phyloP scores from a whole-genome alignment of 2,113 vertebrate genomes.

The Toxostoma redivivum region DNA sequence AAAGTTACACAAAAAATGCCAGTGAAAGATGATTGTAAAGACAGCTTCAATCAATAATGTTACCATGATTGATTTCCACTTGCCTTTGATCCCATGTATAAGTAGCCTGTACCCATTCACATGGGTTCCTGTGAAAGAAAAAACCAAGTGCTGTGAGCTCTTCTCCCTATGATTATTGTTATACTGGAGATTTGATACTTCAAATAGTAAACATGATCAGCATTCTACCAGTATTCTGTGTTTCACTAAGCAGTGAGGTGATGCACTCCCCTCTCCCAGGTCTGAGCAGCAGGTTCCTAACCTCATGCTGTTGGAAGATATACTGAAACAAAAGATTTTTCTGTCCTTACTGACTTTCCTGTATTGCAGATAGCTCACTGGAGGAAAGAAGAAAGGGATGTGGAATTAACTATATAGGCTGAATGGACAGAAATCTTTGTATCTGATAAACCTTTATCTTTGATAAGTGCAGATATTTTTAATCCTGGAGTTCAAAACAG shows the following conservation, averaged over 20 bases:
- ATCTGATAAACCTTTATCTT: neutral
- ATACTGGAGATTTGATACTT: neutral
- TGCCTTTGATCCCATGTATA: neutral
- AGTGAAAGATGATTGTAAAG: neutral
- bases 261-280: neutral
- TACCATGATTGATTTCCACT: neutral
- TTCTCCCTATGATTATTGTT: neutral
- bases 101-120: neutral
- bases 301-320: neutral
- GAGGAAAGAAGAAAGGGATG: neutral
- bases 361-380: neutral
- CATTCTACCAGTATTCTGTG: neutral
- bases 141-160: neutral
- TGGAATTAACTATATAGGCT: neutral
- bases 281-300: neutral
- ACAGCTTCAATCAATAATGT: neutral
- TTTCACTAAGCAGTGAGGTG: neutral
- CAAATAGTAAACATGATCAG: no score
- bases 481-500: neutral
- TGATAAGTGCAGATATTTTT: conserved; percentile 4
- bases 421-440: neutral
- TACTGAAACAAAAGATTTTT: neutral
- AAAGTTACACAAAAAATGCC: neutral
- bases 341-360: neutral
- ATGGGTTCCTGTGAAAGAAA: neutral